These are phyloP conservation scores for Aspidiotus destructor DNA, from an alignment of 2,888 invertebrate species.

Conservation along the genomic window DNA sequence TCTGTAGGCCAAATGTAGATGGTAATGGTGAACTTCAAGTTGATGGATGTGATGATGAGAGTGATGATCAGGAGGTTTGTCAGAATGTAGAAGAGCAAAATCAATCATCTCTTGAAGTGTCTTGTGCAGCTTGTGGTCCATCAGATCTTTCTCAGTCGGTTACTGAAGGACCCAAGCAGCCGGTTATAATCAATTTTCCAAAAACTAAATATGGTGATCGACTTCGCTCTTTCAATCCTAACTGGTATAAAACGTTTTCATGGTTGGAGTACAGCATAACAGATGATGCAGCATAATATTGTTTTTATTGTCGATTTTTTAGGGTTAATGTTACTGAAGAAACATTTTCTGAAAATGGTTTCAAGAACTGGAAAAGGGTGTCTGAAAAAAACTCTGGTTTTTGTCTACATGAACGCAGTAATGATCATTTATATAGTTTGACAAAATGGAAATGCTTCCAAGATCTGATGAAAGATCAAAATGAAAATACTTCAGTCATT, in stretches of 20 bases:
- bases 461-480: neutral
- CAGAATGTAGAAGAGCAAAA: no score
- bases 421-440: neutral
- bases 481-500: slow-evolving; percentile 8
- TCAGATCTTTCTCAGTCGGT: slow-evolving; percentile 14
- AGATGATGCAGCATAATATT: slow-evolving; percentile 14
- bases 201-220: slow-evolving; percentile 20
- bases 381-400: slow-evolving; percentile 17
- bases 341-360: slow-evolving; percentile 9
- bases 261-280: slow-evolving; percentile 23
- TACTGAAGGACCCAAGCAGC: slow-evolving; percentile 19
- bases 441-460: neutral
- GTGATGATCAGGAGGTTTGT: no score
- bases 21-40: no score
- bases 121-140: slow-evolving; percentile 7
- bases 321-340: slow-evolving; percentile 2
- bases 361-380: slow-evolving; percentile 20
- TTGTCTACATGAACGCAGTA: neutral
- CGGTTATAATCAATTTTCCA: slow-evolving; percentile 9
- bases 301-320: slow-evolving; percentile 22
- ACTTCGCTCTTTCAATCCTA: slow-evolving; percentile 7
- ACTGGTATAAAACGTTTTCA: slow-evolving; percentile 17
- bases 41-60: no score
- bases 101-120: no score
- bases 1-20: no score